phyloP scores from a whole-genome alignment of 2,113 vertebrate genomes.

The Oreocharis arfaki region DNA sequence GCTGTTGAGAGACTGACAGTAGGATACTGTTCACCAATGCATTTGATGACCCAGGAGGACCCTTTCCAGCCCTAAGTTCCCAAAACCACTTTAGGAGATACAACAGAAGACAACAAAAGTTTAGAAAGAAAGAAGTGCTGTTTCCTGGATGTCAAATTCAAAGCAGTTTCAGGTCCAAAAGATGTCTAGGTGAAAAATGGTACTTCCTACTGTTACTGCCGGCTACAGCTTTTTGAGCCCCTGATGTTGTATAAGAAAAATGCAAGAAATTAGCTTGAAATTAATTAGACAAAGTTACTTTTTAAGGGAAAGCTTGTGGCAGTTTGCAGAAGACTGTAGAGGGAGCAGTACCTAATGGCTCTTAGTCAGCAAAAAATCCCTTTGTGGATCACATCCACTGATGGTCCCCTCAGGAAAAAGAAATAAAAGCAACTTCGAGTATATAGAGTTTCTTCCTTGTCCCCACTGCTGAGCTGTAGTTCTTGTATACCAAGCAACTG shows the following conservation, averaged over 20 bases:
- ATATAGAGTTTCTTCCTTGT: not conserved
- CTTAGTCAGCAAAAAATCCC: not conserved
- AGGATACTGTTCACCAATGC: not conserved
- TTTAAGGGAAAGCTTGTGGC: not conserved
- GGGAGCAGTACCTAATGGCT: not conserved
- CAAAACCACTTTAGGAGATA: not conserved
- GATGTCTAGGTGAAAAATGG: not conserved
- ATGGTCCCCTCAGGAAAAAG: not conserved
- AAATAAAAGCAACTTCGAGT: not conserved
- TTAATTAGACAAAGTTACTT: not conserved
- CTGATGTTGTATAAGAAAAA: not conserved
- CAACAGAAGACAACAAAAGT: not conserved
- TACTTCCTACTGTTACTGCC: not conserved
- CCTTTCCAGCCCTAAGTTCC: not conserved
- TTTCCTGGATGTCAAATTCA: not conserved
- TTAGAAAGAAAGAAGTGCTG: not conserved
- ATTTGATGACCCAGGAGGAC: not conserved
- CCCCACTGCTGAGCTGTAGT: not conserved
- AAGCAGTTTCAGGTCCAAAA: not conserved
- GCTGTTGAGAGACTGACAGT: not conserved
- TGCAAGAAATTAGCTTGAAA: not conserved
- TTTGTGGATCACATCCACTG: not conserved
- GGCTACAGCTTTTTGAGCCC: not conserved
- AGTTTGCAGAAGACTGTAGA: not conserved
- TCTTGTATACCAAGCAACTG: not conserved